Base-by-base conservation (phyloP, 2,113 vertebrate species). In the Pluvianellus socialis region DNA sequence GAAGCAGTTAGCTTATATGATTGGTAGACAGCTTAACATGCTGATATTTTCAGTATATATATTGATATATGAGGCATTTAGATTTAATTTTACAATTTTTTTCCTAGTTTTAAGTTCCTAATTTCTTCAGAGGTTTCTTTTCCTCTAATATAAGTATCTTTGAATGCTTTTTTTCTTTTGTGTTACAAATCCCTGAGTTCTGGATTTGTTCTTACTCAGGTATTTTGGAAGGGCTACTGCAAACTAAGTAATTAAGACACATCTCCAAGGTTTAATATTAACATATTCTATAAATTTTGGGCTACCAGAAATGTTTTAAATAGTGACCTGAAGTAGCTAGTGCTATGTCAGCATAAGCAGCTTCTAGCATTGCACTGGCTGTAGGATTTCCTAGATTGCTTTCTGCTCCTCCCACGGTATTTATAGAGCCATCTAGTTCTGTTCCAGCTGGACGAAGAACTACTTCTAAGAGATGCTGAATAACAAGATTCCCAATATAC, bases 351-450 rank as follows among this genome's bases (percentile, higher is more conserved):
- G 63, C 94, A 86, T 59, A 90, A 73, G 88, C 73, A 79, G 65
- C 72, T 92, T 97, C 95, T 65, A 96, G 40, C 92, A 93, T 88
- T 55, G 85, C 82, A 73, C 40, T 96, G 23, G 79, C 88, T 88
- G 67, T 53, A 61, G 92, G 65, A 86, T 97, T 97, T 67, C 94
- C 94, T 42, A 92, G 72, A 73, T 40, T 96, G 28, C 89, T 95
- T 92, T 96, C 95, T 92, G 44, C 24, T 85, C 30, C 92, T 79
- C 75, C 80, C 40, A 91, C 56, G 35, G 66, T 96, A 85, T 84
- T 73, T 88, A 77, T 80, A 83, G 63, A 83, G 12, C 61, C 81
- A 90, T 92, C 86, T 92, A 95, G 33, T 61, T 97, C 68, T 89
- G 45, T 90, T 40, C 96, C 67, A 66, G 42, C 84, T 72, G 90